These are phyloP conservation scores for Philonicus albiceps DNA, from an alignment of 2,888 invertebrate genomes.

Conservation along the genomic window DNA sequence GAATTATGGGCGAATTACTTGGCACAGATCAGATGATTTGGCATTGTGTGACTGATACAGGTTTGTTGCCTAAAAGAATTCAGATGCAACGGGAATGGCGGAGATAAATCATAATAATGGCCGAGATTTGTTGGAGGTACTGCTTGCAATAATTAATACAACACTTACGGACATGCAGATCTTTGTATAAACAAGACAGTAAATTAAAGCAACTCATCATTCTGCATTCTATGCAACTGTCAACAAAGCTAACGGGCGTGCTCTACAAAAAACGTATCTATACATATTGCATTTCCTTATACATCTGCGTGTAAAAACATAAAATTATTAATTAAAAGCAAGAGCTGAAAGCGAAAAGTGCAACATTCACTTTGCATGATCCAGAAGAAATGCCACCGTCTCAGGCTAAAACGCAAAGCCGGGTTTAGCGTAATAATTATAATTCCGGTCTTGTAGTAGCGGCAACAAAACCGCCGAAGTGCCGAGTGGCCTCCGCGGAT, in stretches of 20 bases:
- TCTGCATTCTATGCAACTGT: background rate
- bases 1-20: conserved; percentile 38
- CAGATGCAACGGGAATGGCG: background rate
- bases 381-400: conserved; percentile 20
- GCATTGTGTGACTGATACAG: background rate
- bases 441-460: conserved; percentile 41
- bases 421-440: conserved; percentile 24
- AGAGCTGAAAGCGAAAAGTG: conserved; percentile 41
- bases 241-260: background rate
- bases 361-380: conserved; percentile 42
- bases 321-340: conserved; percentile 45
- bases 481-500: background rate
- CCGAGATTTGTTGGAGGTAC: background rate
- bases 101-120: conserved; percentile 32
- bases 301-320: background rate
- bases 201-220: conserved; percentile 37
- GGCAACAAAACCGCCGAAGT: conserved; percentile 10
- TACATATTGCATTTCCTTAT: background rate
- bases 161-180: conserved; percentile 23
- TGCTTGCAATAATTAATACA: conserved; percentile 6
- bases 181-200: conserved; percentile 41
- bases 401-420: background rate
- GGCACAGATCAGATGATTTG: background rate
- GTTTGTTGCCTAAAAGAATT: background rate
- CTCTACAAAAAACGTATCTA: background rate